A percentile compares a stretch with the other conserved stretches of the same genome.
Evolutionary conservation across 2,113 vertebrate species (phyloP).

Genomic region (Rostratula benghalensis): DNA sequence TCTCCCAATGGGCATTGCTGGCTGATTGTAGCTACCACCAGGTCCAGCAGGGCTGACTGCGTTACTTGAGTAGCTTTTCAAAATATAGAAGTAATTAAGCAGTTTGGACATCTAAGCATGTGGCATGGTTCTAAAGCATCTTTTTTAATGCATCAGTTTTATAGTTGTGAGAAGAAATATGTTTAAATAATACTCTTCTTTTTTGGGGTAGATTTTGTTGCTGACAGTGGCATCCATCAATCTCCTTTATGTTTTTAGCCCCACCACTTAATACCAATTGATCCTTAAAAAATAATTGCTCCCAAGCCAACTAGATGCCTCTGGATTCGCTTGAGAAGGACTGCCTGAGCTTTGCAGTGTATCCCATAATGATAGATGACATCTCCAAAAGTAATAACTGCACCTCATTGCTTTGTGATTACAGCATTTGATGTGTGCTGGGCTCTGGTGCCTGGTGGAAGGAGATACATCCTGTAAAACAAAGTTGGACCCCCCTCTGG

Average conservation of each 20-base stretch:
- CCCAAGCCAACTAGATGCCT: neutral
- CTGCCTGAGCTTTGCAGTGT: neutral
- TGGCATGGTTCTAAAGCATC: neutral
- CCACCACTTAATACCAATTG: neutral
- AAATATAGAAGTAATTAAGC: neutral
- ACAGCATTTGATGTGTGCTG: conserved; percentile 94
- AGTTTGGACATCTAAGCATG: neutral
- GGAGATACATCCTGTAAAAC: conserved; percentile 94
- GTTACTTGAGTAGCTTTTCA: neutral
- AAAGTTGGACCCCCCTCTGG: conserved; percentile 95
- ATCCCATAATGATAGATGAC: neutral
- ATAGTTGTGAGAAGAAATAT: conserved; percentile 1
- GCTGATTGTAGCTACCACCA: neutral
- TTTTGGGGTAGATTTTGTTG: neutral
- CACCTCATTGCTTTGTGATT: conserved; percentile 57
- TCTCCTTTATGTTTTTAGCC: neutral
- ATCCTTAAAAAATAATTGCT: conserved; percentile 6
- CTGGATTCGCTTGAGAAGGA: conserved; percentile 7
- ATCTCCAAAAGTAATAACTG: conserved; percentile 16
- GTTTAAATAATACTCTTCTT: neutral
- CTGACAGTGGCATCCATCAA: neutral
- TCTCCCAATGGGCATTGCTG: neutral
- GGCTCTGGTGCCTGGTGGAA: conserved; percentile 96
- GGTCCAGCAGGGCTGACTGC: neutral
- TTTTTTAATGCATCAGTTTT: neutral